Conservation (phyloP, 2,888 invertebrate species). For the Beris morrisii region DNA sequence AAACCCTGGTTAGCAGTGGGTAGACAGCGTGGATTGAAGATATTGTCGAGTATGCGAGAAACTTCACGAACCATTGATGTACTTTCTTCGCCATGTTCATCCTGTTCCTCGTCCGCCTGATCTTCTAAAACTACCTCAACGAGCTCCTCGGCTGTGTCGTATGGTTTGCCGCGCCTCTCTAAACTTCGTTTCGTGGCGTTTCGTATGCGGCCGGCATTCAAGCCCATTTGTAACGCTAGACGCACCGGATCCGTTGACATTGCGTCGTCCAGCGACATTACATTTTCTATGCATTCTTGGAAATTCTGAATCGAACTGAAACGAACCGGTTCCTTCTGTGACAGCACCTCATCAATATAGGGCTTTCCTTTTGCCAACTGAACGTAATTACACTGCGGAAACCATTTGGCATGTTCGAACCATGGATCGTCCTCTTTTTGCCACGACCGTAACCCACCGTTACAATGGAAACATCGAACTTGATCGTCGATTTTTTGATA, state of each 20-base stretch:
- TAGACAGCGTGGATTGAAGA: slow-evolving; percentile 25
- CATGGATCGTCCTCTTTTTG: slow-evolving; percentile 88
- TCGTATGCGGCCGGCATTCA: slow-evolving; percentile 63
- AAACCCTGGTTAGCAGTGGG: not conserved
- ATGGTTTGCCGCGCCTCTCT: slow-evolving; percentile 63
- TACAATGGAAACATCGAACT: slow-evolving; percentile 90
- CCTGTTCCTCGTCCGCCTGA: slow-evolving; percentile 61
- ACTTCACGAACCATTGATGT: slow-evolving; percentile 40
- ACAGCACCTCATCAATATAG: slow-evolving; percentile 64
- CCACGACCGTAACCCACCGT: slow-evolving; percentile 90
- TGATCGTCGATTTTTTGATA: slow-evolving; percentile 74
- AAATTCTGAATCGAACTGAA: not conserved
- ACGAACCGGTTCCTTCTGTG: not conserved
- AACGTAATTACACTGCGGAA: slow-evolving; percentile 84
- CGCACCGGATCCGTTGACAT: slow-evolving; percentile 57
- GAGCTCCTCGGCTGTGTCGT: slow-evolving; percentile 68
- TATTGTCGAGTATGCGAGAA: slow-evolving; percentile 41
- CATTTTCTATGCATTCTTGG: not conserved
- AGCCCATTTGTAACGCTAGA: slow-evolving; percentile 63
- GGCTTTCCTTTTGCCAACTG: slow-evolving; percentile 77
- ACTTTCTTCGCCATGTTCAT: slow-evolving; percentile 36
- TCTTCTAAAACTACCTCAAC: slow-evolving; percentile 73
- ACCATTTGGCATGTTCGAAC: slow-evolving; percentile 94
- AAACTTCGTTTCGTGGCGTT: slow-evolving; percentile 62
- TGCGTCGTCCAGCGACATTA: slow-evolving; percentile 53